Base-by-base conservation (phyloP, 2,797 vertebrate species). In the Enteromius radiatus region DNA sequence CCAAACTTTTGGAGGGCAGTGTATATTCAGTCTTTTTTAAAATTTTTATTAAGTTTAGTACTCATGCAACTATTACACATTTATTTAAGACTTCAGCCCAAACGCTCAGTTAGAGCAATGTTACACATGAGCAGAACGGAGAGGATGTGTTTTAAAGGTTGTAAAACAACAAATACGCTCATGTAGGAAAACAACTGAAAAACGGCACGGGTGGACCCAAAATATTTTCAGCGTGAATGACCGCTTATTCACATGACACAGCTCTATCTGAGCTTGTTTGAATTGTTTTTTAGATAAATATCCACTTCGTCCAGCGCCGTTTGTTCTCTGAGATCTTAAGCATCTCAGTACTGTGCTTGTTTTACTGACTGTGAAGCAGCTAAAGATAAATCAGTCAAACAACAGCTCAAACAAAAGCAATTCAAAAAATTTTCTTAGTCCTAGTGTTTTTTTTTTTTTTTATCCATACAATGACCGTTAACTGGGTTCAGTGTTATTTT, bases 391-490 rank as follows among this genome's bases (percentile, higher is more conserved):
- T 45, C 43, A 45, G 14, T 45, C 38, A 41, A 41, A 41, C 38
- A 41, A 41, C 9, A 41, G 38, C 9, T 1, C 38, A 41, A 10
- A 41, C 8, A 14, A 47, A 47, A 47, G 14, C 4, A 45, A 3
- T 21, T 7, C 47, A 2, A 49, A 19, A 19, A 49, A 19, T 7
- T 2, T 0, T 49, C n/a, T 56, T n/a, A 54, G 10, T 56, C n/a
- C 49, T 19, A 8, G 49, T 69, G n/a, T 70, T 76, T 52, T 77
- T 76, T 64, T 61, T 47, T 5, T 6, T 6, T 41, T 68, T 41
- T 0, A 4, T 43, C 5, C 7, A 69, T 43, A 69, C n/a, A 26
- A 4, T 69, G 38, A 23, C 43, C 15, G 38, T 45, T 3, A 26
- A 43, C 26, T 41, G 65, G 3, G 2, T 17, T 15, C 14, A 69